Evolutionary conservation across 2,113 vertebrate species (phyloP), one percentile per base, ranked within the genome.

Genomic region (Epinephelus fuscoguttatus): DNA sequence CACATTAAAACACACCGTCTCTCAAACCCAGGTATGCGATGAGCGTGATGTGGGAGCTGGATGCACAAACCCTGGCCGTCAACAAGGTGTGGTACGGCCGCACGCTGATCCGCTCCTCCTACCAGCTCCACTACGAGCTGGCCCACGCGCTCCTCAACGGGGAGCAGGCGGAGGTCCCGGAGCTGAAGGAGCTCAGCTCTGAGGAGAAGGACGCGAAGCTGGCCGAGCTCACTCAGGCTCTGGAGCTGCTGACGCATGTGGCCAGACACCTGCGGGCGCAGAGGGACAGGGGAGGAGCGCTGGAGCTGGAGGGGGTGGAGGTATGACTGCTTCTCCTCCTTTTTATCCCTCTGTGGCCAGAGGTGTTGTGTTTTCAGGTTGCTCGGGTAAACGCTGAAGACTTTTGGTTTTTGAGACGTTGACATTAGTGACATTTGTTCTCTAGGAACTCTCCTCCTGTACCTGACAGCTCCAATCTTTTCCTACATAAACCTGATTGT

Each of bases 251-350:
- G 77, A 97, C 97, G 0, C 95, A 95, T 0, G 84, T 99, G 0
- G 97, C 98, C 3, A 92, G 96, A 17, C 96, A 96, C 1, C 62
- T 97, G 1, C 92, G 97, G 4, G 95, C 96, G 0, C 91, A 94
- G 82, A 94, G 98, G 25, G 95, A 97, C 94, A 56, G 61, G 17
- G 93, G 95, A 0, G 98, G 98, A 0, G 98, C 97, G 1, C 95
- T 99, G 91, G 97, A 99, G 83, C 95, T 99, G 72, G 98, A 99
- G 73, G 97, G 98, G 0, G 80, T 99, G 2, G 98, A 99, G 92
- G 94, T 93, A 74, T 2, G 61, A 19, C 2, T 0, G 13, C 2
- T 30, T 14, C 49, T 45, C 8, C 33, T 49, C 13, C 47, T 49
- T 15, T 49, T 14, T 49, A 37, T 37, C 6, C 33, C 33, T 30